Evolutionary conservation across 2,888 invertebrate genomes (phyloP), one percentile per base, ranked within the genome.

Genomic region (Coecobrya sp.): DNA sequence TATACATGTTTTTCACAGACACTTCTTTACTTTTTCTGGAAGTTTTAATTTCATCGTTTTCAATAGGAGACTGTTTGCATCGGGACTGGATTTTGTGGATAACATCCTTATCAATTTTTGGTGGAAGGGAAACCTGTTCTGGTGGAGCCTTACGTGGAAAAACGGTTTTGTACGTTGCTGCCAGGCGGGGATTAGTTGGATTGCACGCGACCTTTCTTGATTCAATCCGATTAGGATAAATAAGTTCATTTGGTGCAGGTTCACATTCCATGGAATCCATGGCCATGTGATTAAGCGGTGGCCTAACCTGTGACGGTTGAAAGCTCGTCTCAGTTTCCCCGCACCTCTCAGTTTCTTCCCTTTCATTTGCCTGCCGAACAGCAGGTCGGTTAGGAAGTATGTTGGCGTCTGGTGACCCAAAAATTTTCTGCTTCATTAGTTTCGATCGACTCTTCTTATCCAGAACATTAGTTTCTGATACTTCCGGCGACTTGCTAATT

Each of bases 391-490:
- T 59, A 1, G 90, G 90, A 62, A 90, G 85, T 10, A 90, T 52
- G 22, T 90, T 90, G 19, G 90, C 90, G 11, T 90, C 76, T 3
- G 85, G 62, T n/a, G 90, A 90, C 8, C 90, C 90, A 10, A 90
- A 13, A 59, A 90, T 30, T 13, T 76, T 85, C 13, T 59, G 13
- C n/a, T 76, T 90, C 76, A 73, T 45, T 16, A 0, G 5, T n/a
- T 73, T 45, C 7, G 85, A 85, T 27, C 65, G 73, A 25, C 42
- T 25, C 1, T 3, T 52, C 30, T 81, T 52, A 0, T 19, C 49
- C 3, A n/a, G 42, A 5, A 22, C 1, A 76, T 22, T 76, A 16
- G 22, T 73, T 42, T 84, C 89, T 16, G 25, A n/a, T 81, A 11
- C 0, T n/a, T 36, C 45, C 25, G 45, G 7, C 0, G 45, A 13